Evolutionary conservation across 2,113 vertebrate genomes (phyloP).

Genomic region (Xiphias gladius): DNA sequence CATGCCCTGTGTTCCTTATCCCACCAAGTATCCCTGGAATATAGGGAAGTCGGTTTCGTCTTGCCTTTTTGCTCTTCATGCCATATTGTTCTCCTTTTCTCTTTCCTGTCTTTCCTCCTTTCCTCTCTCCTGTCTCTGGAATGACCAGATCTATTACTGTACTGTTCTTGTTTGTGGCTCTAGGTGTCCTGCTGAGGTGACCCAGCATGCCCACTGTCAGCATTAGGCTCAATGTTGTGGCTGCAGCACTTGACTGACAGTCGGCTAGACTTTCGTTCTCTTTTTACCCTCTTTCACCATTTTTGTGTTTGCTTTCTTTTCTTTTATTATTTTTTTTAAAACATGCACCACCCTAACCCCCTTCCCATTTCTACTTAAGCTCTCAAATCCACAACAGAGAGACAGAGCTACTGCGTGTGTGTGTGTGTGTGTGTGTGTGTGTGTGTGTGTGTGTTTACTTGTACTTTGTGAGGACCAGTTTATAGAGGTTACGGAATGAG

Average conservation of each 20-base stretch:
- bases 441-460: too few species aligned
- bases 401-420: neutral
- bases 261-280: slow-evolving; percentile 25
- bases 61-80: slow-evolving; percentile 39
- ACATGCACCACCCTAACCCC: neutral
- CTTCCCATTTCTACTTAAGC: neutral
- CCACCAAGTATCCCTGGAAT: slow-evolving; percentile 39
- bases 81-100: slow-evolving; percentile 64
- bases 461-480: too few species aligned
- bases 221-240: slow-evolving; percentile 83
- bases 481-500: too few species aligned
- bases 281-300: too few species aligned
- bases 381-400: neutral
- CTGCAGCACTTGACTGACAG: slow-evolving; percentile 61
- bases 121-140: slow-evolving; percentile 83
- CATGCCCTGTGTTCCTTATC: slow-evolving; percentile 24
- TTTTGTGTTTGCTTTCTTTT: slow-evolving; percentile 49
- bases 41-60: slow-evolving; percentile 55
- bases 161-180: slow-evolving; percentile 79
- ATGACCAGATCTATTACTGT: slow-evolving; percentile 90
- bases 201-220: slow-evolving; percentile 75
- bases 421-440: slow-evolving; percentile 4
- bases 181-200: slow-evolving; percentile 84
- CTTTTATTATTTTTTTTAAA: slow-evolving; percentile 3
- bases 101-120: slow-evolving; percentile 60